Evolutionary conservation across 2,888 invertebrate species (phyloP), one percentile per base, ranked within the genome.

Genomic region (Calameuta filiformis): DNA sequence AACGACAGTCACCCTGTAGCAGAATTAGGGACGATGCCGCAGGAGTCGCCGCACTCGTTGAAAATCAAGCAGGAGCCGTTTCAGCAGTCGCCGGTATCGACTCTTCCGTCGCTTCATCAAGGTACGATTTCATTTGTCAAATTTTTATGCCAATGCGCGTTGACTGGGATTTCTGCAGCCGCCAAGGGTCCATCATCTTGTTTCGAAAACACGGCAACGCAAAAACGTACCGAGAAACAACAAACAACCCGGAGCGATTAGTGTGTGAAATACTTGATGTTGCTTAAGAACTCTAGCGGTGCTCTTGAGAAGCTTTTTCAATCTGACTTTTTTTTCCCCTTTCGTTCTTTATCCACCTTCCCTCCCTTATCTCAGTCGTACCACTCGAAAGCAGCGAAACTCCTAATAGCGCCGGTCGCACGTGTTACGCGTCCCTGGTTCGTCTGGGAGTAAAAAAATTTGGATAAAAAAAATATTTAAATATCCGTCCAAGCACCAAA

Each of bases 1-100:
- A 88, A 85, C 79, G 89, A 86, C 15, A 85, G 81, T 56, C 81
- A 88, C 37, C 82, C 85, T 15, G 82, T 84, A 34, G 80, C 86
- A 12, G 87, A 85, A 35, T 80, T 89, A 35, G 79, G 80, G 76
- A 83, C 84, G 23, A 84, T 87, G 79, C 90, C 89, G 81, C 90
- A 90, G 81, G 89, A 88, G 69, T 80, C 88, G 6, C 80, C 82
- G 23, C 88, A 89, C 75, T 81, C 88, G 4, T 75, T 90, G 76
- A 91, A 91, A 82, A 90, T 91, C 82, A 91, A 91, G 75, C 90
- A 91, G 81, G 91, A 91, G 76, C 89, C 89, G 1, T 91, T 87
- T 81, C 89, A 89, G 78, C 82, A 90, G 76, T 88, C 89, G 11
- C 85, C 89, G 3, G 81, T 87, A 3, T 88, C 90, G 1, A 83